Evolutionary conservation across 2,113 vertebrate genomes (phyloP).

Genomic region (Aepyceros melampus): DNA sequence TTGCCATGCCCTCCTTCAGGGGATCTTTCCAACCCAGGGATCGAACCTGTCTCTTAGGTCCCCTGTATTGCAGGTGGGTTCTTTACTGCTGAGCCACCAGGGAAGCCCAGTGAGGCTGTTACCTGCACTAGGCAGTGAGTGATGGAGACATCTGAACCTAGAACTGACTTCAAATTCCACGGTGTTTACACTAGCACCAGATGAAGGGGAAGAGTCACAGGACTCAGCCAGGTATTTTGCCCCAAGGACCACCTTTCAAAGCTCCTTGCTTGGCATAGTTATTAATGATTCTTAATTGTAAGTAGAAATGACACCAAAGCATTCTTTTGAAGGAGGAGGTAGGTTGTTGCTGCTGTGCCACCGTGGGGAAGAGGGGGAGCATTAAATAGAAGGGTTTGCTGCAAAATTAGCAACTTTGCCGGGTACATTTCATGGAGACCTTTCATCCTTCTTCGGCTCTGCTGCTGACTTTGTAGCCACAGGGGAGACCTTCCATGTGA

Average conservation of each 20-base stretch:
- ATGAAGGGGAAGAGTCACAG: not conserved
- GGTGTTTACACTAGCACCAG: not conserved
- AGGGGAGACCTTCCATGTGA: not conserved
- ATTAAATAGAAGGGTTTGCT: not conserved
- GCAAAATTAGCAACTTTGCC: not conserved
- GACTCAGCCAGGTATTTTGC: not conserved
- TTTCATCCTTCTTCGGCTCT: too few species aligned
- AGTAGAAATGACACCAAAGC: not conserved
- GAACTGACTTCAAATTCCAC: not conserved
- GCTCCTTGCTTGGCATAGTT: not conserved
- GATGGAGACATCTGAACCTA: not conserved
- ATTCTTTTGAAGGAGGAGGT: not conserved
- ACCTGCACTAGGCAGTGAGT: not conserved
- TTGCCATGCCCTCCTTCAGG: not conserved
- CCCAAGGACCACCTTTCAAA: not conserved
- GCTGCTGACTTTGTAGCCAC: not conserved
- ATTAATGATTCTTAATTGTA: not conserved
- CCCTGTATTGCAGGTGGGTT: not conserved
- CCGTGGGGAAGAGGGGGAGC: not conserved
- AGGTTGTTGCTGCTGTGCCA: fast-evolving
- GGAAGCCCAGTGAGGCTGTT: not conserved
- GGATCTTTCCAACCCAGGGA: not conserved
- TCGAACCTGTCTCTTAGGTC: fast-evolving
- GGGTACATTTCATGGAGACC: not conserved
- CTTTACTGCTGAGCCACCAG: not conserved